Evolutionary conservation across 2,797 vertebrate species (phyloP), one percentile per base, ranked within the genome.

Genomic region (Dryobates pubescens): DNA sequence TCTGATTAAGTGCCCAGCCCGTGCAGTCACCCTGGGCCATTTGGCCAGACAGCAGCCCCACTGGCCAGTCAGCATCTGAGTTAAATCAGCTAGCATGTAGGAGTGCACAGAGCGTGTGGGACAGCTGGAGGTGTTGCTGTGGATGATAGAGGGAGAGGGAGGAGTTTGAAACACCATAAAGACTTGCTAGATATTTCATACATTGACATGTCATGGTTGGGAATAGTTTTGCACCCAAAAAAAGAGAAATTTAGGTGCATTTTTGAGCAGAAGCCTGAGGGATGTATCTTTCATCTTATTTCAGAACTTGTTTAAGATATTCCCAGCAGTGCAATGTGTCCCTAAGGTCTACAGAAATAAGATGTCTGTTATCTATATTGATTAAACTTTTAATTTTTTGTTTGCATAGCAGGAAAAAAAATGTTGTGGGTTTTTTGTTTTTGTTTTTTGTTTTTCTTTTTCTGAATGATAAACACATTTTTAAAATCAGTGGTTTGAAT

Each of bases 61-160:
- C 17, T 41, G 70, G n/a, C 13, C 26, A 43, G 32, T 4, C 45
- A 22, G 6, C 12, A 9, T 30, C 8, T 15, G 41, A 41, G 54
- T n/a, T 16, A 27, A 51, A 64, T 4, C 49, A 34, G 16, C 23
- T n/a, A 19, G 29, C 6, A 24, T 0, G 0, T 32, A 26, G 3
- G 8, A 29, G 65, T 0, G 1, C 2, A 10, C 17, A 43, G 72
- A 41, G 45, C 49, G 2, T 17, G 4, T 26, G 30, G 53, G 65
- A 61, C 57, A 74, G 64, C 41, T 51, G 23, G 26, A n/a, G 36
- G 36, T 71, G 7, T 58, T 70, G n/a, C 58, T 84, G 51, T 26
- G 58, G 20, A 47, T 53, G 30, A 64, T 43, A 43, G 67, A 69
- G 75, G 34, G 23, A 93, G 36, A 18, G 91, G 61, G 15, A 84